Evolutionary conservation across 2,113 vertebrate genomes (phyloP).

Genomic region (Heptranchias perlo): DNA sequence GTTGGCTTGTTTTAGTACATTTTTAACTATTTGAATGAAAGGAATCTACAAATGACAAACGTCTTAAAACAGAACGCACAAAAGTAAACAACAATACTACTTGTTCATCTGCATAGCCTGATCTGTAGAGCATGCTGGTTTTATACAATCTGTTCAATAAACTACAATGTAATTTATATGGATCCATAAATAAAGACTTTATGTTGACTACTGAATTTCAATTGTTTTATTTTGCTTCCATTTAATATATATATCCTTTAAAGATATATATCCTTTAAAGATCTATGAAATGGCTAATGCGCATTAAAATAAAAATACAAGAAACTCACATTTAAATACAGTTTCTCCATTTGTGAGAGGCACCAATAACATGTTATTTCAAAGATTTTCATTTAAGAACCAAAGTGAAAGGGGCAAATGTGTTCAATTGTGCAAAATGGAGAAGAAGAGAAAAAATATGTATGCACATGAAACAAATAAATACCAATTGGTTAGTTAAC

Average conservation of each 20-base stretch:
- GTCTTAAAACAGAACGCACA: not conserved
- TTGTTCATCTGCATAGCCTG: not conserved
- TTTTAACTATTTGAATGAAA: not conserved
- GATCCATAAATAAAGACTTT: not conserved
- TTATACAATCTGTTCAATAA: not conserved
- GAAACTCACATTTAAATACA: not conserved
- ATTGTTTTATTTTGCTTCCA: not conserved
- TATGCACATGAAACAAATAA: no score
- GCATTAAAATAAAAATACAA: not conserved
- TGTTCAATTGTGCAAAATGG: not conserved
- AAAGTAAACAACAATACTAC: not conserved
- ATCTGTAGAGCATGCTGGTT: not conserved
- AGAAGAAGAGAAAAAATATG: not conserved
- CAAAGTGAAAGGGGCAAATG: not conserved
- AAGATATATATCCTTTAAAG: not conserved
- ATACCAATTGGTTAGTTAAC: no score
- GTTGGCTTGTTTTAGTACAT: not conserved
- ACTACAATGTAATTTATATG: constrained; percentile 24
- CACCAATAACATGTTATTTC: no score
- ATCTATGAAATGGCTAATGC: not conserved
- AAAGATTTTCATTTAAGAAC: not conserved
- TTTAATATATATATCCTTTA: not conserved
- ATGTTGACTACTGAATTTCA: not conserved
- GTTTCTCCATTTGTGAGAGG: no score
- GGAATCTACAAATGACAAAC: not conserved